Conservation (phyloP, 2,113 vertebrate species). For the Leptodactylus fuscus region DNA sequence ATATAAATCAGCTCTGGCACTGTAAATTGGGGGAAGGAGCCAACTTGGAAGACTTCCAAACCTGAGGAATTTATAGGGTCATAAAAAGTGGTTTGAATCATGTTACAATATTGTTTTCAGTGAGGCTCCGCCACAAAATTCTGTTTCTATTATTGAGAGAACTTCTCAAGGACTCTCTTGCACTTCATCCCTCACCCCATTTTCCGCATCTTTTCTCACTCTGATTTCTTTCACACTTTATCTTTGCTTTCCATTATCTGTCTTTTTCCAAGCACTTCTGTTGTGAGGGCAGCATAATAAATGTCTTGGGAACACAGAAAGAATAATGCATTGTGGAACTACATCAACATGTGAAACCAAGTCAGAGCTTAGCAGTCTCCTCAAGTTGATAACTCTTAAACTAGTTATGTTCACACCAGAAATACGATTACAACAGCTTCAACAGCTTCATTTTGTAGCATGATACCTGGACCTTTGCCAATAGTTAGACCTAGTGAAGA, state of each 20-base stretch:
- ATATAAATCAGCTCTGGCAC: constrained; percentile 59
- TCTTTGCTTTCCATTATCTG: background rate
- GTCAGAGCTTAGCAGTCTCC: constrained; percentile 12
- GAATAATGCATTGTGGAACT: background rate
- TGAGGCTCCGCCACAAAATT: constrained; percentile 37
- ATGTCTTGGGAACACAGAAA: constrained; percentile 13
- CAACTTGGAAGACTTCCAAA: constrained; percentile 57
- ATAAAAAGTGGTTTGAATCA: constrained; percentile 61
- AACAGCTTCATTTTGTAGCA: constrained; percentile 24
- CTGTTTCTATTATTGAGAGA: constrained; percentile 38
- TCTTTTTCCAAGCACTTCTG: constrained; percentile 8
- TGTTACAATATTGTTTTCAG: constrained; percentile 60
- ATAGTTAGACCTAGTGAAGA: background rate
- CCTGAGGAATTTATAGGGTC: constrained; percentile 57
- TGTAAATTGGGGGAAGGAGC: constrained; percentile 55
- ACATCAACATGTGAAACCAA: constrained; percentile 17
- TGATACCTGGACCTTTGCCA: constrained; percentile 11
- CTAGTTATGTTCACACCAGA: constrained; percentile 9
- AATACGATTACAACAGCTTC: constrained; percentile 1
- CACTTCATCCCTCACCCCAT: background rate
- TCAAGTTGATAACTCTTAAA: constrained; percentile 22
- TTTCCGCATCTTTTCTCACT: constrained; percentile 18
- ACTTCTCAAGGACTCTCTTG: constrained; percentile 19
- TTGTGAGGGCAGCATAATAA: constrained; percentile 15
- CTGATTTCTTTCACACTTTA: background rate